Evolutionary conservation across 2,113 vertebrate genomes (phyloP), one percentile per base, ranked within the genome.

Genomic region (Spilogale gracilis): DNA sequence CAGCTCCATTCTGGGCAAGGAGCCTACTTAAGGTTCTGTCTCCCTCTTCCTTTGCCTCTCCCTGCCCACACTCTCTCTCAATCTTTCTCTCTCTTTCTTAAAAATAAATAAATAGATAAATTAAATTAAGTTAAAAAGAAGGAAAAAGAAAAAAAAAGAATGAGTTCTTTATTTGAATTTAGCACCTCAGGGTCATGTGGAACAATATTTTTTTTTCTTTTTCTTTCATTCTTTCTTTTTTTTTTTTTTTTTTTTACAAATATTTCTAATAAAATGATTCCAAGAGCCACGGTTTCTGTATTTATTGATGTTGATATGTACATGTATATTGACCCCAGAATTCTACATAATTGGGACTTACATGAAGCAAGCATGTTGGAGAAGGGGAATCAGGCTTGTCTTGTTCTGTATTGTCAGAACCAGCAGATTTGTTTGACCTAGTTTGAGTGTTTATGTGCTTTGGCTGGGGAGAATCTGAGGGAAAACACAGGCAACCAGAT

Each of bases 401-500:
- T 61, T 71, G 9, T n/a, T n/a, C 27, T 67, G 1, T 23, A 3
- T 92, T 78, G 61, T n/a, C n/a, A 27, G 30, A 71, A 3, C 7
- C 11, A n/a, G 9, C 30, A 43, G 6, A n/a, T 17, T 21, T 2
- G 3, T 23, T 54, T 38, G 18, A 43, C 21, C 30, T 50, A 23
- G 21, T 25, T 50, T 76, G 45, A 30, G 6, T n/a, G 10, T 3
- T 21, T 56, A 9, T 79, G 61, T 32, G 3, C 30, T 4, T 7
- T 58, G 48, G 0, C 2, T 85, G 16, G 25, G 9, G 16, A 52
- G 2, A 9, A 11, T 23, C 43, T 17, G 38, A 25, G 2, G 3
- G 12, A 56, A 38, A 54, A 71, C 17, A 48, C 3, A 3, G 23
- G 6, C 1, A 9, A 10, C 13, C 10, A 25, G 3, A 2, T 27